Evolutionary conservation across 2,113 vertebrate species (phyloP).

Genomic region (Pleuronectes platessa): DNA sequence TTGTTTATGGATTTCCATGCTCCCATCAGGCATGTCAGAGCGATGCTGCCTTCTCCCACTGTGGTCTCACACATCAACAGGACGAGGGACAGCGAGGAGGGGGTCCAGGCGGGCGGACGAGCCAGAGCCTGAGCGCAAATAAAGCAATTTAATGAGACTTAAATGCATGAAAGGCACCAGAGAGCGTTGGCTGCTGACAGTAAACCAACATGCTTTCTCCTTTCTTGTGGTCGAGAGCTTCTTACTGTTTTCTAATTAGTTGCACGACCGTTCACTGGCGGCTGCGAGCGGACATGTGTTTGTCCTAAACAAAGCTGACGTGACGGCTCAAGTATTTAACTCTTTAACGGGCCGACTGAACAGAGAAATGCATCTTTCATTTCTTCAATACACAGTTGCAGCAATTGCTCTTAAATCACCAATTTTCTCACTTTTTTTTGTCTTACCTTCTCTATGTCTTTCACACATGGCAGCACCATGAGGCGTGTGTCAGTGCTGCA

Average conservation of each 20-base stretch:
- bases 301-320: constrained; percentile 58
- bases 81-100: not conserved
- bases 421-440: no score
- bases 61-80: constrained; percentile 45
- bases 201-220: constrained; percentile 46
- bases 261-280: constrained; percentile 48
- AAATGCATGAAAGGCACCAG: constrained; percentile 29
- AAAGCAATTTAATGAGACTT: constrained; percentile 43
- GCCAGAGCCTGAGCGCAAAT: constrained; percentile 19
- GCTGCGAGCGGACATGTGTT: constrained; percentile 56
- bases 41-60: constrained; percentile 29
- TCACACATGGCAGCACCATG: not conserved
- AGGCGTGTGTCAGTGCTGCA: not conserved
- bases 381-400: no score
- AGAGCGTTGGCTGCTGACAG: constrained; percentile 28
- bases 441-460: constrained; percentile 54
- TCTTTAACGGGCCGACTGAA: constrained; percentile 13
- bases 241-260: constrained; percentile 63
- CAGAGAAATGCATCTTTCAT: not conserved
- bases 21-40: constrained; percentile 27
- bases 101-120: not conserved
- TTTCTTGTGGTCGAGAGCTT: constrained; percentile 46
- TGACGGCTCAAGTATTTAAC: constrained; percentile 62
- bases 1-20: constrained; percentile 20
- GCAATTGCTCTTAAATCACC: no score